Base-by-base conservation (phyloP, 64 coral and sea anemone species). In the Stichodactyla helianthus region DNA sequence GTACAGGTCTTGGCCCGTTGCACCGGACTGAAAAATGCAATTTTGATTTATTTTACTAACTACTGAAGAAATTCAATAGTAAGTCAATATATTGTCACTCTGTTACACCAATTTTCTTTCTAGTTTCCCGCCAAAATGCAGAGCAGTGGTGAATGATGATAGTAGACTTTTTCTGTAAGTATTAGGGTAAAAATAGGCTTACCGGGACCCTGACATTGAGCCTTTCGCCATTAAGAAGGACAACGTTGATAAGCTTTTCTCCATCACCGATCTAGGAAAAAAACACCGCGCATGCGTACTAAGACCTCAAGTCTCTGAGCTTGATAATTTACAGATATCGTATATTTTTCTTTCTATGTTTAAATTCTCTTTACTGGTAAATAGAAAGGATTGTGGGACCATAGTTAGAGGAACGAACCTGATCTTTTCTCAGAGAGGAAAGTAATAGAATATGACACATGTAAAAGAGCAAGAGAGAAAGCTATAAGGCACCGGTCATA, bases 181-280 rank as follows among this genome's bases (percentile, higher is more conserved):
- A 44, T 44, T 44, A 44, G 35, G 1, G 35, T 1, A 44, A 3
- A 67, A 6, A n/a, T 4, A 67, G 25, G 25, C 76, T 59, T 84
- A 99, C 97, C 93, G 89, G 88, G 70, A 99, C 93, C 52, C 93
- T 88, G 59, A 99, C 97, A 65, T 99, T 99, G 26, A 99, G 90
- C 81, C 97, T 87, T 50, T 95, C 93, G 54, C 97, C 97, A 88
- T 95, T 92, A 10, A 99, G 90, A 82, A 99, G 79, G 17, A 99
- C 93, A 23, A 99, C 97, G 51, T 94, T 99, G 63, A 99, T 90
- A 31, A 99, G 86, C 77, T 99, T 99, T 54, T 99, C 97, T 50
- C 97, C 97, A 62, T 99, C 93, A 54, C 97, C 97, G 89, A 99
- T 99, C 97, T 99, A n/a, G n/a, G 59, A 55, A 90, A 84, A 23